Base-by-base conservation (phyloP, 2,888 invertebrate species). In the Aplocera efformata region DNA sequence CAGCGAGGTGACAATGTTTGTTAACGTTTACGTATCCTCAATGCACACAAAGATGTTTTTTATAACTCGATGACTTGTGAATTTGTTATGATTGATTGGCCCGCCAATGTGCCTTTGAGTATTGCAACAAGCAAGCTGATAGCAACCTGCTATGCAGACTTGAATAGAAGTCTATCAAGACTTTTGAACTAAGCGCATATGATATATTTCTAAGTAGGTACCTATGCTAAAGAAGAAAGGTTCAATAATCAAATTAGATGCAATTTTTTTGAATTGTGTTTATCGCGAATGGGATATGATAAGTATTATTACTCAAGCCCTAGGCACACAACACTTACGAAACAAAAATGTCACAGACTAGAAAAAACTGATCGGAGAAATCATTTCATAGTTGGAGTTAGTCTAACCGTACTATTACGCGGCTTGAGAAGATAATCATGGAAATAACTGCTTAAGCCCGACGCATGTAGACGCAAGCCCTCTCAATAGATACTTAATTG, bases 51-150 rank as follows among this genome's bases (percentile, higher is more conserved):
- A 81, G 66, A 50, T 5, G 57, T 77, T 83, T 83, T 83, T 84
- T 81, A 76, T 80, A 64, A 79, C 66, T 61, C 81, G 88, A 88
- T 88, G 88, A 88, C 88, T 88, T 79, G 88, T 86, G 86, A 88
- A 86, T 85, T 86, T 85, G 79, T 79, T 76, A 67, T 85, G 88
- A 88, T 88, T 68, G 88, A 88, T 86, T 60, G 73, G 66, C 67
- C 73, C 67, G 58, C 56, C 50, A 70, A 56, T 60, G 46, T 54
- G 39, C 46, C 40, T 32, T 50, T 33, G 50, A 57, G 45, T 60
- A 71, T 72, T 3, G 2, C 13, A 17, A 2, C 13, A 74, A 76
- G 68, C 63, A 63, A 67, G 68, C 58, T 56, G 64, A 79, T 65
- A 59, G 63, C 62, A 67, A 71, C 72, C 70, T 74, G 73, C 52